A percentile compares a stretch with the other conserved stretches of the same genome.
phyloP scores from a whole-genome alignment of 2,888 invertebrate genomes.

The Pachliopta kotzebuea region DNA sequence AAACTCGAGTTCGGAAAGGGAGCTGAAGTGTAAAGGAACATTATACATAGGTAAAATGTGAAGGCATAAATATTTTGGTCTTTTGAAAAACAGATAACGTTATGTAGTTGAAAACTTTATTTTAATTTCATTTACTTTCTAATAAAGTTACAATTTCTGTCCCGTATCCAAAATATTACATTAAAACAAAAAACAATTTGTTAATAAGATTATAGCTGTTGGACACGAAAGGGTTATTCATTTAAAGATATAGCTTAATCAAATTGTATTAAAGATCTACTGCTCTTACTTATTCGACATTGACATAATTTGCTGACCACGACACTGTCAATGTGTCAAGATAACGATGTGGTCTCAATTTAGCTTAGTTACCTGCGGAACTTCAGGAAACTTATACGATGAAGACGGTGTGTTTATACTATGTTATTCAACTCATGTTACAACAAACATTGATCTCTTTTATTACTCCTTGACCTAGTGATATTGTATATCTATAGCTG shows the following conservation, averaged over 20 bases:
- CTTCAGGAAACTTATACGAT: slow-evolving; percentile 20
- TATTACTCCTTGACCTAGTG: slow-evolving; percentile 18
- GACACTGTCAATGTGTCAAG: slow-evolving; percentile 18
- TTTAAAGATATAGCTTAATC: background rate
- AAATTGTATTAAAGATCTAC: background rate
- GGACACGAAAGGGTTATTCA: background rate
- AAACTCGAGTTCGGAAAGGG: too few relatives aligned
- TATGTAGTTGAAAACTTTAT: too few relatives aligned
- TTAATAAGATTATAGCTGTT: background rate
- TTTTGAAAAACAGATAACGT: too few relatives aligned
- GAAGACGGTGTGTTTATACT: slow-evolving; percentile 3
- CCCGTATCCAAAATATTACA: too few relatives aligned
- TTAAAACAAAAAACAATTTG: too few relatives aligned
- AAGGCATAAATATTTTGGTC: too few relatives aligned
- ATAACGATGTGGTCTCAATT: slow-evolving; percentile 18
- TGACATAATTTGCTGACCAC: background rate
- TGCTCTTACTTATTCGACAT: too few relatives aligned
- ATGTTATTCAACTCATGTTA: slow-evolving; percentile 21
- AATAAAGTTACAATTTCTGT: too few relatives aligned
- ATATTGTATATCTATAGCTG: background rate
- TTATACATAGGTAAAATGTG: too few relatives aligned
- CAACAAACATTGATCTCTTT: slow-evolving; percentile 16
- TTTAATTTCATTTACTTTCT: too few relatives aligned
- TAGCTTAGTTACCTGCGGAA: slow-evolving; percentile 17
- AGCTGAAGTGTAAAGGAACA: too few relatives aligned